These are phyloP conservation scores for Dolichotis patagonum DNA, from an alignment of 2,113 vertebrate genomes.

Conservation along the genomic window DNA sequence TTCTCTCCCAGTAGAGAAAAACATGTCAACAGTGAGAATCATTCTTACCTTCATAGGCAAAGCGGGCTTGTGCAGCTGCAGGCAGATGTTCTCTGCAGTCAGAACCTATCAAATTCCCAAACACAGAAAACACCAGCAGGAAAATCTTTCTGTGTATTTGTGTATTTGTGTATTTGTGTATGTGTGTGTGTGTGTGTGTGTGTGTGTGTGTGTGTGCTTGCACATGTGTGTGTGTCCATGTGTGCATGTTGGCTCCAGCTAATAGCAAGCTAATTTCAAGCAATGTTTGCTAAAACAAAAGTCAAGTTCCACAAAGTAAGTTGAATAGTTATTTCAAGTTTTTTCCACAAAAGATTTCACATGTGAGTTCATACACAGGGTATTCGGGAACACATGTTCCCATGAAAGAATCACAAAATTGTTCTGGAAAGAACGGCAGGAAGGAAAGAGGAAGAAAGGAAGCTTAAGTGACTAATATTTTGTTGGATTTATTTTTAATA, in stretches of 20 bases:
- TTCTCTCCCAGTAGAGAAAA: slow-evolving; percentile 43
- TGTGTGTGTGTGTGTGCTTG: background rate
- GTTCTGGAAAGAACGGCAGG: background rate
- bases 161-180: too few species aligned
- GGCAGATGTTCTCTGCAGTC: slow-evolving; percentile 3
- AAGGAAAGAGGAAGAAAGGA: background rate
- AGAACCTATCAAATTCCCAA: background rate
- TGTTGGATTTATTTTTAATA: slow-evolving; percentile 41
- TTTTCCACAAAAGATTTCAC: slow-evolving; percentile 53
- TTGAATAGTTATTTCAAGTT: slow-evolving; percentile 34
- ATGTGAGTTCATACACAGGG: background rate
- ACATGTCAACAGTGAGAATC: background rate
- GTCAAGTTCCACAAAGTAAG: slow-evolving; percentile 20
- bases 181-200: too few species aligned
- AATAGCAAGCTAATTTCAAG: slow-evolving; percentile 23
- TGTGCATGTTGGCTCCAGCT: background rate
- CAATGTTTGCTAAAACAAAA: slow-evolving; percentile 21
- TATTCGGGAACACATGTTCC: slow-evolving; percentile 19
- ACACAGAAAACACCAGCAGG: background rate
- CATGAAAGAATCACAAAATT: slow-evolving; percentile 22
- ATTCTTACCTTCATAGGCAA: background rate
- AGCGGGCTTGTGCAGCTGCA: background rate
- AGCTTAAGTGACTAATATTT: background rate
- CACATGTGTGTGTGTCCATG: background rate
- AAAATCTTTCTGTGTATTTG: background rate